Percentiles rank a stretch among this genome's conserved stretches.
These are phyloP conservation scores for Arizona elegans DNA, from an alignment of 2,113 vertebrate species.

Conservation along the genomic window DNA sequence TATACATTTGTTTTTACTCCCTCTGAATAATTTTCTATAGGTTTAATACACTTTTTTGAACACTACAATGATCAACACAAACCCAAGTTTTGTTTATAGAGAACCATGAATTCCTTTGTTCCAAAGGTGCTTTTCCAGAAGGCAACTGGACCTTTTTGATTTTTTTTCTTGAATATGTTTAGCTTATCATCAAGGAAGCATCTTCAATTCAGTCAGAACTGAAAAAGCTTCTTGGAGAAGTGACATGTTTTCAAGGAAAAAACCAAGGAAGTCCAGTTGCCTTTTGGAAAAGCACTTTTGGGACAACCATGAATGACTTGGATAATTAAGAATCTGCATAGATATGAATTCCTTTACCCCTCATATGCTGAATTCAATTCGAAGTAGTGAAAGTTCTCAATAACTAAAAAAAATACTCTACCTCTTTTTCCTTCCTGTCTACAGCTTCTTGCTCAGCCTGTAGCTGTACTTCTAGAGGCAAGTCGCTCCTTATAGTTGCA, in stretches of 20 bases:
- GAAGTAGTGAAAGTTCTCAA: background rate
- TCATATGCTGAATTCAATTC: conserved; percentile 16
- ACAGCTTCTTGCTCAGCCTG: conserved; percentile 94
- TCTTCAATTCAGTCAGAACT: background rate
- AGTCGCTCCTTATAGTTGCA: conserved; percentile 69
- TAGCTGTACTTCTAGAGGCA: conserved; percentile 85
- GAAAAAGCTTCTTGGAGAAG: background rate
- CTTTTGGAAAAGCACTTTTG: background rate
- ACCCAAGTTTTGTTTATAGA: background rate
- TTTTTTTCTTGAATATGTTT: background rate
- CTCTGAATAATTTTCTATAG: background rate
- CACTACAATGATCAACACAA: background rate
- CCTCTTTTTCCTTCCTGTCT: conserved; percentile 97
- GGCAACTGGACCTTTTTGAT: background rate
- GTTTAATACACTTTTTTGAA: background rate
- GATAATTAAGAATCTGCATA: background rate
- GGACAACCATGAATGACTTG: background rate
- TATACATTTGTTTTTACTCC: background rate
- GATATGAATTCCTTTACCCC: background rate
- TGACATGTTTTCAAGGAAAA: background rate
- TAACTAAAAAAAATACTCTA: conserved; percentile 59
- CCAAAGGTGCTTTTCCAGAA: background rate
- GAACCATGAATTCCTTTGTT: background rate
- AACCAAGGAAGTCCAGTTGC: background rate
- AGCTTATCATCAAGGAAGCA: background rate